These are phyloP conservation scores for Eueides isabella DNA, from an alignment of 1,140 invertebrate genomes.

Conservation along the genomic window DNA sequence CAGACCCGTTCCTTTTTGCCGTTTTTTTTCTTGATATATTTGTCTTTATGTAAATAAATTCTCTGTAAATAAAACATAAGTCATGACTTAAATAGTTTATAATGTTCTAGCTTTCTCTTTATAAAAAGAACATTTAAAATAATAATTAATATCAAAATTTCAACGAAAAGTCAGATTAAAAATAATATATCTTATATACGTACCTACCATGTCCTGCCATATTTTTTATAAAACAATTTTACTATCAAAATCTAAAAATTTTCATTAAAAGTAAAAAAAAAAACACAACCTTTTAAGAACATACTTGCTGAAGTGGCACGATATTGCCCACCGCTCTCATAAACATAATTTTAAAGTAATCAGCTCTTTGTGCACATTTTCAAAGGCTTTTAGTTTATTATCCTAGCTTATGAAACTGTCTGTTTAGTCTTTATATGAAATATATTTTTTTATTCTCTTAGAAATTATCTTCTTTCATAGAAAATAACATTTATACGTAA, in stretches of 20 bases:
- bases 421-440: background rate
- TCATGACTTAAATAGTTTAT: too few species aligned
- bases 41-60: too few species aligned
- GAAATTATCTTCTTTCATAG: too few species aligned
- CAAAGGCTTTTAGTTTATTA: conserved; percentile 72
- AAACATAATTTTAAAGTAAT: conserved; percentile 70
- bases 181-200: too few species aligned
- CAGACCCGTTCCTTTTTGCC: conserved; percentile 4
- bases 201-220: too few species aligned
- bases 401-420: conserved; percentile 64
- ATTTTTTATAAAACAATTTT: background rate
- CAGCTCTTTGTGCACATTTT: conserved; percentile 66
- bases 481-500: too few species aligned
- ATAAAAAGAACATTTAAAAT: too few species aligned
- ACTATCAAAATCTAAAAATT: background rate
- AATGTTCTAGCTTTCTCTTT: too few species aligned
- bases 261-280: background rate
- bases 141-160: too few species aligned
- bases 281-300: background rate
- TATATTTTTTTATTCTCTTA: background rate
- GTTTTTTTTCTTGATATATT: background rate
- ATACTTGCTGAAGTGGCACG: conserved; percentile 35
- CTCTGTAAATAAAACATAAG: too few species aligned
- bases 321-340: conserved; percentile 53
- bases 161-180: too few species aligned